phyloP scores from a whole-genome alignment of 2,113 vertebrate genomes.

The Gopherus evgoodei region DNA sequence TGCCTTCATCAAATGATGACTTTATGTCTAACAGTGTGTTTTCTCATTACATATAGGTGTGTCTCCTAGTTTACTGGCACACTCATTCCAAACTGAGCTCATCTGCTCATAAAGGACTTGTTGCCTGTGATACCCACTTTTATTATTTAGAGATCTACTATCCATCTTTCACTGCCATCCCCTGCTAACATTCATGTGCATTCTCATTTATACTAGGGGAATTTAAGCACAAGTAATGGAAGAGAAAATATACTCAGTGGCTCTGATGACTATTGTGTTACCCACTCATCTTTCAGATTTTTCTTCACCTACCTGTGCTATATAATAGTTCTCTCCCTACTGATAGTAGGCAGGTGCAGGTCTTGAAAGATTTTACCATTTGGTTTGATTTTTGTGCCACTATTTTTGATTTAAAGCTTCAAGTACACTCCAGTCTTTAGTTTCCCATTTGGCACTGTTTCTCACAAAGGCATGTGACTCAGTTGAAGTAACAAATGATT shows the following conservation, averaged over 20 bases:
- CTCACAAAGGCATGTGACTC: conserved; percentile 6
- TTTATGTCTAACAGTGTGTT: neutral
- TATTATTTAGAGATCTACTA: neutral
- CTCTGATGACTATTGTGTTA: neutral
- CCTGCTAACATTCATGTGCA: neutral
- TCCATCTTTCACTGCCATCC: neutral
- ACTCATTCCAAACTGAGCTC: neutral
- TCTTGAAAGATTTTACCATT: neutral
- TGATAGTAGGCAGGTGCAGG: neutral
- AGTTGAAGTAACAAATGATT: conserved; percentile 14
- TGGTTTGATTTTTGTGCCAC: neutral
- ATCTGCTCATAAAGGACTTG: neutral
- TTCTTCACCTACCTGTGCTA: neutral
- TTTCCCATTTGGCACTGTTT: neutral
- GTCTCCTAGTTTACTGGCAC: neutral
- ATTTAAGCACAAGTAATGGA: neutral
- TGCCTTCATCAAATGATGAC: neutral
- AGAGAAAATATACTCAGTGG: neutral
- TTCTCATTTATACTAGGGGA: neutral
- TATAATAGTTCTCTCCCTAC: neutral
- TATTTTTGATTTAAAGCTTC: conserved; percentile 23
- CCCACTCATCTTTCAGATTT: neutral
- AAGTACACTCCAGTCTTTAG: neutral
- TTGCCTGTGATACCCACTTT: neutral
- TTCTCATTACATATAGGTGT: neutral